Evolutionary conservation across 92 coral and sea anemone species (phyloP).

Genomic region (Epizoanthus scotinus): DNA sequence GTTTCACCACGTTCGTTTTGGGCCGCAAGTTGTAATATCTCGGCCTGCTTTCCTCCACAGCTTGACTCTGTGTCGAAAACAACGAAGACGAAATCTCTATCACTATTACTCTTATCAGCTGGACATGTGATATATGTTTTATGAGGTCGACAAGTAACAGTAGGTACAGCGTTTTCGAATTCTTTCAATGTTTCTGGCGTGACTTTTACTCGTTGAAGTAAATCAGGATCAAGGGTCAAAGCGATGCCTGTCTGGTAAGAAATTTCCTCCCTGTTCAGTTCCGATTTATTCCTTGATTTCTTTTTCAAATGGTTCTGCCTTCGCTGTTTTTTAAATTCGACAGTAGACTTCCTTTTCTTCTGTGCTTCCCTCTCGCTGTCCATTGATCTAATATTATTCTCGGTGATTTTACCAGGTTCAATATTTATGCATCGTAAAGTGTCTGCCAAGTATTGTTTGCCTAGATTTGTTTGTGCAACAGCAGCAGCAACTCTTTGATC

Average conservation of each 20-base stretch:
- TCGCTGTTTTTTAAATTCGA: conserved; percentile 2
- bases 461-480: conserved; percentile 27
- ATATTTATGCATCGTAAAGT: background rate
- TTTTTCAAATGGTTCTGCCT: background rate
- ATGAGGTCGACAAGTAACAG: conserved; percentile 4
- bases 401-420: background rate
- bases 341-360: background rate
- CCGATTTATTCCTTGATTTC: conserved; percentile 2
- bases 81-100: no score
- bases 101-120: background rate
- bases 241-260: conserved; percentile 16
- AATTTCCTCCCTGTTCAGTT: conserved; percentile 5
- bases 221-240: conserved; percentile 18
- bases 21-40: conserved; percentile 18
- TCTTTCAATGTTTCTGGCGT: conserved; percentile 18
- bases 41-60: conserved; percentile 15
- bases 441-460: conserved; percentile 12
- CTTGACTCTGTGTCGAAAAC: background rate
- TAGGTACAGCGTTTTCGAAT: background rate
- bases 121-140: conserved; percentile 22
- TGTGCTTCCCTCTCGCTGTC: background rate
- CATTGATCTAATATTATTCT: background rate
- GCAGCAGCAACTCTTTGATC: conserved; percentile 27
- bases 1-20: conserved; percentile 27
- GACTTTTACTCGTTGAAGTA: conserved; percentile 3